Evolutionary conservation across 2,113 vertebrate genomes (phyloP), one percentile per base, ranked within the genome.

Genomic region (Aythya baeri): DNA sequence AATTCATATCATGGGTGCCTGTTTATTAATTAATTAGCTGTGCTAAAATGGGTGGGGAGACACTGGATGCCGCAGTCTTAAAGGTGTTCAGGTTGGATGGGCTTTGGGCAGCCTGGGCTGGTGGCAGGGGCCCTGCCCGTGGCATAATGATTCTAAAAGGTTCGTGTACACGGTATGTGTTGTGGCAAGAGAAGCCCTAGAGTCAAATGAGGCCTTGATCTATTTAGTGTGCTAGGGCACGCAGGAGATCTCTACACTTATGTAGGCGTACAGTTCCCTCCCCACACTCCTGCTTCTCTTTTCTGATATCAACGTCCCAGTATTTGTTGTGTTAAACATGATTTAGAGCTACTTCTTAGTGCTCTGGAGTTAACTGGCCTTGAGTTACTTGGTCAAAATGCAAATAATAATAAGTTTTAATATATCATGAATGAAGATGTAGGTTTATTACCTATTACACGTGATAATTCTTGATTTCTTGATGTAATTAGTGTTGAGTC

Each of bases 141-240:
- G 50, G 23, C 50, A 7, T 52, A 25, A 52, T 4, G 13, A 52
- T 52, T 26, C 50, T 26, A 25, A 52, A 72, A 36, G 2, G 1
- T 15, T 1, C 1, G 3, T 13, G 7, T 66, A 15, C 0, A 0
- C 11, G 8, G 1, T n/a, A 31, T 0, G 0, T 41, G 41, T 25
- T 77, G 31, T 70, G 72, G 41, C 23, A 80, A 31, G 85, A 61
- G 62, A 62, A 3, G 17, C 4, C 4, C 5, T 12, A 10, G 25
- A 52, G 21, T 13, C 26, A 46, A 10, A 13, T 5, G 34, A 26
- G 83, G 54, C 54, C 9, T 50, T 18, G 10, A 38, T 25, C 16
- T 25, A 27, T 14, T 13, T 1, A 1, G 3, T 55, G 6, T 27
- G 3, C 36, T 43, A 8, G 54, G 22, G 29, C 6, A 3, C 7